Percentiles rank a stretch among this genome's conserved stretches.
These are phyloP conservation scores for Charaxes varanes DNA, from an alignment of 1,140 invertebrate genomes.

Conservation along the genomic window DNA sequence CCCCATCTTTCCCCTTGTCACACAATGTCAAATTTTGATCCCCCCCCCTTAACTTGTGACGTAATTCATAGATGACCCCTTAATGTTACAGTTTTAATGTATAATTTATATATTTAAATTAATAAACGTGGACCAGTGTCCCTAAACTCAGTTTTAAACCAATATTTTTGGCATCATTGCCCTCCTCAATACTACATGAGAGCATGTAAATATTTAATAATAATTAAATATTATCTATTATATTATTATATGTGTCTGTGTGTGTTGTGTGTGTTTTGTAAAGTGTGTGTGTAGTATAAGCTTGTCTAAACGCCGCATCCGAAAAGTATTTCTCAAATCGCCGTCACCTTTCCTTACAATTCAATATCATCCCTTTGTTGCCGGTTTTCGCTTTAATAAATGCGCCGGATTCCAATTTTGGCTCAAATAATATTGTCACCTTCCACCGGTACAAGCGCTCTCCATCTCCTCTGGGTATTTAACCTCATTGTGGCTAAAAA, in stretches of 20 bases:
- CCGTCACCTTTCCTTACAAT: constrained; percentile 53
- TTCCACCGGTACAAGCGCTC: constrained; percentile 23
- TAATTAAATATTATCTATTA: too few relatives aligned
- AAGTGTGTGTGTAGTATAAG: too few relatives aligned
- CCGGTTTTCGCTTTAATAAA: constrained; percentile 71
- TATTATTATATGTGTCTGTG: too few relatives aligned
- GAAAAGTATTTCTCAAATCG: constrained; percentile 20
- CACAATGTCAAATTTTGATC: background rate
- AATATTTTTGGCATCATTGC: too few relatives aligned
- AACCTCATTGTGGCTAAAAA: constrained; percentile 32
- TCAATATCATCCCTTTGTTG: constrained; percentile 72
- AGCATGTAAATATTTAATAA: too few relatives aligned
- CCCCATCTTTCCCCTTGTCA: too few relatives aligned
- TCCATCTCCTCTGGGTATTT: constrained; percentile 30
- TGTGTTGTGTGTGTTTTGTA: too few relatives aligned
- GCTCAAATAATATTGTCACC: constrained; percentile 68
- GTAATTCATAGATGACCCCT: too few relatives aligned
- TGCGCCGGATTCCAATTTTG: constrained; percentile 58
- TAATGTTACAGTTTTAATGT: background rate
- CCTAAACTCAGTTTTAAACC: too few relatives aligned
- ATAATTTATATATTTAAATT: background rate
- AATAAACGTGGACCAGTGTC: too few relatives aligned
- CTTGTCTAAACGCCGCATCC: constrained; percentile 30
- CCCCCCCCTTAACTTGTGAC: too few relatives aligned
- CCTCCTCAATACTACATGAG: too few relatives aligned